Evolutionary conservation across 2,888 invertebrate genomes (phyloP), one percentile per base, ranked within the genome.

Genomic region (Parascotia fuliginaria): DNA sequence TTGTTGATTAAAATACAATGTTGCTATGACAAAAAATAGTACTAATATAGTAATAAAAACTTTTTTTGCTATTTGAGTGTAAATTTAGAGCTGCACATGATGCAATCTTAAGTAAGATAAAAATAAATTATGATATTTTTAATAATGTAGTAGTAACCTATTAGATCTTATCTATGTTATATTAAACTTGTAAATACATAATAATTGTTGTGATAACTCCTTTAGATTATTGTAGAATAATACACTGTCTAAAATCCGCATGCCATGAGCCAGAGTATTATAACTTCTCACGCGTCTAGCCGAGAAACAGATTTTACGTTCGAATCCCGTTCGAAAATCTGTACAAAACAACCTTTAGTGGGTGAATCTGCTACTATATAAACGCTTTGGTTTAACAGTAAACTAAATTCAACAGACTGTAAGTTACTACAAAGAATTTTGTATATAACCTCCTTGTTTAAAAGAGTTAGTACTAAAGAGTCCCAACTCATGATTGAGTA

Each of bases 121-220:
- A 53, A 41, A 13, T 61, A 47, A 33, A 42, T 15, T 43, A 42
- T 62, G 49, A 55, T 69, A 65, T 66, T 65, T 63, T 54, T 59
- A 66, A 58, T 69, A 53, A 24, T 58, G 37, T 66, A 66, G 59
- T 54, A 50, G 46, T 66, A 66, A 69, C 52, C 66, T 66, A 70
- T 69, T 66, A 70, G 56, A 56, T 47, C 48, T 39, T 47, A 55
- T 49, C 19, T 46, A 48, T 42, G 33, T 55, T 58, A 47, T 52
- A 42, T 70, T 47, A 15, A 48, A 55, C 11, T 63, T 71, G 70
- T 70, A 69, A 66, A 72, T 77, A 73, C 50, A 61, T 70, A 64
- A 60, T 72, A 53, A 62, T 64, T 74, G 66, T 77, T 79, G 80
- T 79, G 80, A 80, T 79, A 79, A 75, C 70, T 65, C 45, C 31